Evolutionary conservation across 2,888 invertebrate species (phyloP).

Genomic region (Amiota communis): DNA sequence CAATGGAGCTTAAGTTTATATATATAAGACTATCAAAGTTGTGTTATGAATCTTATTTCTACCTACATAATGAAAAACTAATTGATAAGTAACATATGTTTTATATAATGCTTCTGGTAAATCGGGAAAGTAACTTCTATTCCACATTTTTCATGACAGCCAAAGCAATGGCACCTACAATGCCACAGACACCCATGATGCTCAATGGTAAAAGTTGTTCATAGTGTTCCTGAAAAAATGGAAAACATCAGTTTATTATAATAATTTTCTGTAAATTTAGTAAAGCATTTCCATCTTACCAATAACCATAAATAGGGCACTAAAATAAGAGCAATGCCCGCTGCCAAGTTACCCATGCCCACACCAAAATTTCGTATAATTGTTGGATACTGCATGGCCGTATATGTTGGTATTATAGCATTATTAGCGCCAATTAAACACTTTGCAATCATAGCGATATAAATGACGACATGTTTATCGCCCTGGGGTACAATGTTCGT

Average conservation of each 20-base stretch:
- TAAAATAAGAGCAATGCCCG: conserved; percentile 83
- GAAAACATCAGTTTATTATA: not conserved
- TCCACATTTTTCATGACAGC: conserved; percentile 74
- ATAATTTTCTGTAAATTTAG: conserved; percentile 16
- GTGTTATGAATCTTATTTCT: not conserved
- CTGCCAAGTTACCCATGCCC: conserved; percentile 83
- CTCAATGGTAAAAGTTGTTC: conserved; percentile 74
- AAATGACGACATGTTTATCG: conserved; percentile 77
- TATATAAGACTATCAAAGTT: too few species aligned
- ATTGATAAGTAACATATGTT: not conserved
- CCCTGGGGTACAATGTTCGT: conserved; percentile 76
- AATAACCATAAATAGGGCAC: conserved; percentile 86
- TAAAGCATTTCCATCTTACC: conserved; percentile 73
- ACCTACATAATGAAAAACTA: not conserved
- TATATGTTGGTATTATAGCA: conserved; percentile 84
- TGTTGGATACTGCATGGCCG: conserved; percentile 82
- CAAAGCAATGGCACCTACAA: conserved; percentile 75
- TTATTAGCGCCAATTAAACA: conserved; percentile 85
- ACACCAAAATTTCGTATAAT: conserved; percentile 81
- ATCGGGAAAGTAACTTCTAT: conserved; percentile 22
- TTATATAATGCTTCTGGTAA: too few species aligned
- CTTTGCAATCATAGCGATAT: conserved; percentile 83
- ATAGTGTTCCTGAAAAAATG: conserved; percentile 72
- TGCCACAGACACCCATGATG: conserved; percentile 74
- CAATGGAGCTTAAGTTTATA: too few species aligned